Conservation (phyloP, 92 coral and sea anemone genomes). For the Palythoa heliodiscus region DNA sequence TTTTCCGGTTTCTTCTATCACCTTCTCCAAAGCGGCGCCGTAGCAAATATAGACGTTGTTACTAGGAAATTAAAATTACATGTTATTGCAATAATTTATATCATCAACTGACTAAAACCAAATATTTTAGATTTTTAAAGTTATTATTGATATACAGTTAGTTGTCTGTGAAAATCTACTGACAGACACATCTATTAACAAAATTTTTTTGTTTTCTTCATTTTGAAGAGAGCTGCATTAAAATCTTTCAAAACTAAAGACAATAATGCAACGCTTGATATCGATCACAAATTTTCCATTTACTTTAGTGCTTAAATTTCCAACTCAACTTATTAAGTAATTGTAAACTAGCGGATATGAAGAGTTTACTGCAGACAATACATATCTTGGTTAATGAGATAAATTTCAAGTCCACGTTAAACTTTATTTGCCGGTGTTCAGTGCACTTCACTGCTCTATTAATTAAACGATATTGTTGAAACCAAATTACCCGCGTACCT, state of each 20-base stretch:
- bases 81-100: background rate
- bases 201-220: no score
- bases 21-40: background rate
- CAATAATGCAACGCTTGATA: background rate
- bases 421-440: background rate
- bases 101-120: background rate
- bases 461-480: background rate
- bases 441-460: slow-evolving; percentile 5
- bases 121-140: background rate
- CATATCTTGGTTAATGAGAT: background rate
- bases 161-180: background rate
- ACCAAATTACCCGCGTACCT: background rate
- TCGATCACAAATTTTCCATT: background rate
- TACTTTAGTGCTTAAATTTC: background rate
- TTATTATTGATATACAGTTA: background rate
- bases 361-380: background rate
- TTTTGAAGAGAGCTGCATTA: background rate
- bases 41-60: background rate
- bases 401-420: background rate
- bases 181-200: no score
- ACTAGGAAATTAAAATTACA: background rate
- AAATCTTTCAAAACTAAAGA: background rate
- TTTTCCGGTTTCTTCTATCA: background rate
- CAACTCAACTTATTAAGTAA: background rate
- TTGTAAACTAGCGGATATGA: background rate